These are phyloP conservation scores for Drosophila lacteicornis DNA, from an alignment of 1,140 invertebrate genomes.

Conservation along the genomic window DNA sequence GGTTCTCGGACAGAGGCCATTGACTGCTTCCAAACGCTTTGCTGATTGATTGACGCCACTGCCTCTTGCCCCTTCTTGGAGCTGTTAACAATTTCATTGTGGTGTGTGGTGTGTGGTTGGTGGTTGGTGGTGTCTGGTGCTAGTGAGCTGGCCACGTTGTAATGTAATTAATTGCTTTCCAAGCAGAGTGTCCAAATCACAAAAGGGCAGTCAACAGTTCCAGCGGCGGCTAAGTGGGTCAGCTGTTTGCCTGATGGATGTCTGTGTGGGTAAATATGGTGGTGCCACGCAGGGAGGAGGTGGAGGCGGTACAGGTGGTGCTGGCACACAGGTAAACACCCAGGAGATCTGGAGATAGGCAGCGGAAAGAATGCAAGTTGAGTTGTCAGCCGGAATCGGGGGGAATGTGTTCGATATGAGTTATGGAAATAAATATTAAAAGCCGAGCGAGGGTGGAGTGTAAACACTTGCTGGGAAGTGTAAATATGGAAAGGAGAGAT, in stretches of 20 bases:
- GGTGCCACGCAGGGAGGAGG: constrained; percentile 1
- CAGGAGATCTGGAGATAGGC: constrained; percentile 14
- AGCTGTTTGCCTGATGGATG: constrained; percentile 55
- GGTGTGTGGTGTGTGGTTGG: constrained; percentile 7
- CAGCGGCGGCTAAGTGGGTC: constrained; percentile 60
- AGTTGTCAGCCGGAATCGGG: constrained; percentile 32
- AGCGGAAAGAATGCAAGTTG: constrained; percentile 41
- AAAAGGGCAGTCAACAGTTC: constrained; percentile 46
- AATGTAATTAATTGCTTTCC: constrained; percentile 81
- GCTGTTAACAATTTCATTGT: constrained; percentile 75
- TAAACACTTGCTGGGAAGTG: neutral
- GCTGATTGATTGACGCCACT: constrained; percentile 74
- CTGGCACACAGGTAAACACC: constrained; percentile 24
- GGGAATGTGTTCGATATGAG: constrained; percentile 32
- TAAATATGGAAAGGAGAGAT: neutral
- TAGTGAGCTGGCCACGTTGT: constrained; percentile 44
- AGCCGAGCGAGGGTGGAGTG: neutral
- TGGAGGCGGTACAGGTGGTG: constrained; percentile 16
- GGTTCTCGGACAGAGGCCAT: constrained; percentile 51
- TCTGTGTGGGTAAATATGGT: constrained; percentile 12
- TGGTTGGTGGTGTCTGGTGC: constrained; percentile 7
- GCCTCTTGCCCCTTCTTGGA: constrained; percentile 30
- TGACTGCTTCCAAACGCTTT: constrained; percentile 63
- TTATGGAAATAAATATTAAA: constrained; percentile 45
- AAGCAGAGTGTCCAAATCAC: constrained; percentile 53